Evolutionary conservation across 53 echinoderm and acorn worm genomes (phyloP).

Genomic region (Glandiceps talaboti): DNA sequence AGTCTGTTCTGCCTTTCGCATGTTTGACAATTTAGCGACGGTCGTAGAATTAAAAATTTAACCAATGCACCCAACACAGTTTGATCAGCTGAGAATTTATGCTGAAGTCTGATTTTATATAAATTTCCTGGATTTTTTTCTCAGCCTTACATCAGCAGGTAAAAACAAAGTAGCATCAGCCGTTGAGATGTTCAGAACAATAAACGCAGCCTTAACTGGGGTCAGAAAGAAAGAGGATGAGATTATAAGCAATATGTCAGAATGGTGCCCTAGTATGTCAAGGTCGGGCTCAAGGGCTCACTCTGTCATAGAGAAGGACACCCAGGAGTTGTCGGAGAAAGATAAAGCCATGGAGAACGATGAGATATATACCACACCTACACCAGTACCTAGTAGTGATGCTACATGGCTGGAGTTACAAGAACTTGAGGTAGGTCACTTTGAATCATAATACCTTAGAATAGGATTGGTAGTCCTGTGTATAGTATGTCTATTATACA

Average conservation of each 20-base stretch:
- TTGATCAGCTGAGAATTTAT: no score
- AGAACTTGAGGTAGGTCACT: slow-evolving; percentile 74
- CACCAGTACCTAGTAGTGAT: slow-evolving; percentile 58
- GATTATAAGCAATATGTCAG: slow-evolving; percentile 15
- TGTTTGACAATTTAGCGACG: no score
- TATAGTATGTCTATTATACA: no score
- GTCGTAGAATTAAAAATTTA: no score
- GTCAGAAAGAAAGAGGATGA: slow-evolving; percentile 64
- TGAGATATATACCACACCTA: slow-evolving; percentile 87
- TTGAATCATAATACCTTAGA: no score
- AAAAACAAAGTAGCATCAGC: slow-evolving; percentile 75
- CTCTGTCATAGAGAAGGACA: slow-evolving; percentile 16
- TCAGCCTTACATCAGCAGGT: slow-evolving; percentile 68
- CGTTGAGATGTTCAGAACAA: slow-evolving; percentile 86
- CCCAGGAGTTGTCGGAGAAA: background rate
- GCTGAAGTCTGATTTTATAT: no score
- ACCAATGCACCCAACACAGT: no score
- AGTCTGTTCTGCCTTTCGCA: no score
- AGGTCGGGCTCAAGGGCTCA: slow-evolving; percentile 8
- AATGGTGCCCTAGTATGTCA: slow-evolving; percentile 18
- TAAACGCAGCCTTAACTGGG: slow-evolving; percentile 69
- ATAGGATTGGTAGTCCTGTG: no score
- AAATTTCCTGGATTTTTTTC: no score
- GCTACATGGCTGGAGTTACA: slow-evolving; percentile 99
- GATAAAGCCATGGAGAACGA: slow-evolving; percentile 32